These are phyloP conservation scores for Aethes cnicana DNA, from an alignment of 2,888 invertebrate species.

Conservation along the genomic window DNA sequence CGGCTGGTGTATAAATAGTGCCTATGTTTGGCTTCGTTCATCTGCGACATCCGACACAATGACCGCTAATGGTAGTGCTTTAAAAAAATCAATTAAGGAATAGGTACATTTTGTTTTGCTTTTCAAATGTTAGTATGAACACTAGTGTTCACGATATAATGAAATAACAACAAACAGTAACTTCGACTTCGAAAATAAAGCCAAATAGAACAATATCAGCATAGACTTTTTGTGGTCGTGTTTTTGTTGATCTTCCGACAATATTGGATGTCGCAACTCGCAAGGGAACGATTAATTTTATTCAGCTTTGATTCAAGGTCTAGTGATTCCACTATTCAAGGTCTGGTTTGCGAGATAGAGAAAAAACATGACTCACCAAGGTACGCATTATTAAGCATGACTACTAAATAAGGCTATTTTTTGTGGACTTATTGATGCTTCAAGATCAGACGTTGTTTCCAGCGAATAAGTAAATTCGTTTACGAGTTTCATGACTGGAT, in stretches of 20 bases:
- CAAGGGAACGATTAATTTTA: slow-evolving; percentile 46
- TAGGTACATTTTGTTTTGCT: slow-evolving; percentile 1
- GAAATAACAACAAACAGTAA: background rate
- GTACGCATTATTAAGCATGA: slow-evolving; percentile 48
- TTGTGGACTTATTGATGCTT: slow-evolving; percentile 21
- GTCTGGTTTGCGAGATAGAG: slow-evolving; percentile 51
- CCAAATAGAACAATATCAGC: slow-evolving; percentile 19
- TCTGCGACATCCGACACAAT: background rate
- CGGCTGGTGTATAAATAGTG: slow-evolving; percentile 18
- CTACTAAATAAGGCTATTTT: slow-evolving; percentile 37
- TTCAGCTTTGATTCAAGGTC: slow-evolving; percentile 60
- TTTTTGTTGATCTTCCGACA: slow-evolving; percentile 42
- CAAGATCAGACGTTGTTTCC: background rate
- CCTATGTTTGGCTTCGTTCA: slow-evolving; percentile 22
- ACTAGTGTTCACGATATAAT: background rate
- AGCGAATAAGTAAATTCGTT: background rate
- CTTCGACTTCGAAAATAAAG: slow-evolving; percentile 8
- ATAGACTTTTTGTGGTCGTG: slow-evolving; percentile 20
- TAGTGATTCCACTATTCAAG: slow-evolving; percentile 55
- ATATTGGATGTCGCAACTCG: slow-evolving; percentile 52
- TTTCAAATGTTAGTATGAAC: background rate
- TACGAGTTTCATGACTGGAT: too few relatives aligned
- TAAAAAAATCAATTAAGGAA: slow-evolving; percentile 16
- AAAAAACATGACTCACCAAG: slow-evolving; percentile 48
- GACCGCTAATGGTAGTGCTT: slow-evolving; percentile 1